phyloP scores from a whole-genome alignment of 2,888 invertebrate species.

The Sinohyriopsis cumingii region DNA sequence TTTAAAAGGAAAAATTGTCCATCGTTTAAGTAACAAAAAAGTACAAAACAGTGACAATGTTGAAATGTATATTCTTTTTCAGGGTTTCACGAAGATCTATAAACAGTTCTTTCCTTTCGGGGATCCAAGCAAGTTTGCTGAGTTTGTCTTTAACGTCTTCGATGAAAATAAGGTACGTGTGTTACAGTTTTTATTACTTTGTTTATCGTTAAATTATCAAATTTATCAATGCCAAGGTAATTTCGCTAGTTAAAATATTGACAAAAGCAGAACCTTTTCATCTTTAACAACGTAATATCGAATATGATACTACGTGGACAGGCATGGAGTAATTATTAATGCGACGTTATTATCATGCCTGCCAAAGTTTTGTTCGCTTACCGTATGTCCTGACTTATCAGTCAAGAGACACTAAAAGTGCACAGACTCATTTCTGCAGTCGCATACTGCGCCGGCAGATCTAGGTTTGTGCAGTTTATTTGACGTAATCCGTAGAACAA shows the following conservation, averaged over 20 bases:
- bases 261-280: not conserved
- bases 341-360: too few species aligned
- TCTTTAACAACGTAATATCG: not conserved
- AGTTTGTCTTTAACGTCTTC: conserved; percentile 97
- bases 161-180: conserved; percentile 95
- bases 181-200: too few species aligned
- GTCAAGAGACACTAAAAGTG: too few species aligned
- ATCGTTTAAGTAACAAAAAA: not conserved
- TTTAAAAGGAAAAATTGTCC: not conserved
- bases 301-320: not conserved
- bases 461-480: too few species aligned
- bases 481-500: too few species aligned
- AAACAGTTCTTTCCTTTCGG: conserved; percentile 99
- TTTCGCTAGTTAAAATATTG: not conserved
- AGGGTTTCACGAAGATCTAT: conserved; percentile 99
- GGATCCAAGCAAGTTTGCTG: conserved; percentile 98
- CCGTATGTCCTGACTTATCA: too few species aligned
- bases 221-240: not conserved
- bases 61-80: conserved; percentile 60
- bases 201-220: too few species aligned
- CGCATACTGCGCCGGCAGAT: too few species aligned
- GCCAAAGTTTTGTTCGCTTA: too few species aligned
- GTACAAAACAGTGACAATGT: not conserved
- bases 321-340: too few species aligned
- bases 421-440: too few species aligned